Base-by-base conservation (phyloP, 1,140 invertebrate species). In the Pemphigus obesinymphae region DNA sequence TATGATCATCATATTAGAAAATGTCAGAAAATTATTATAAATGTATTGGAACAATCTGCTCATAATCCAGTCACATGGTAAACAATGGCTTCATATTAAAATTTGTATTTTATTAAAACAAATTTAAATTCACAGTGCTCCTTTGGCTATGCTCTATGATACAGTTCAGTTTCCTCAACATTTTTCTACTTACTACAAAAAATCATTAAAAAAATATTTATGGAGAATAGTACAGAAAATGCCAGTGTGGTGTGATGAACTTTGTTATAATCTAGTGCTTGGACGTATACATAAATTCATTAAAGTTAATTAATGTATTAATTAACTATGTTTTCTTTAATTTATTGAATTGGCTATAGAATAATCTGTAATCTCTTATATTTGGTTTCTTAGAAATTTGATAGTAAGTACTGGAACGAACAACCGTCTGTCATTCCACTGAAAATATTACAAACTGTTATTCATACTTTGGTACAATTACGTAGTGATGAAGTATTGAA, bases 151-250 rank as follows among this genome's bases (percentile, higher is more conserved):
- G 55, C 72, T 86, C 5, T 83, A 84, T 40, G 82, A 84, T 17
- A 84, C 83, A 7, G 82, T 85, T 37, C 40, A 70, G 15, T 63
- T 5, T 63, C 48, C 83, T 48, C 50, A 81, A 26, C 82, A 81
- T 20, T 68, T 48, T 0, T 70, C 73, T 0, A 26, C 76, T 26
- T 84, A 84, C 80, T 85, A 83, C 78, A 83, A 84, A 70, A 84
- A 86, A 61, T 68, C 85, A 26, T 55, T 84, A 7, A 83, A 84
- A 83, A 85, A 85, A 83, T 86, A 85, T 73, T 73, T 85, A n/a
- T 86, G 85, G 85, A 86, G 85, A 82, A 78, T 85, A 17, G 82
- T 85, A 29, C 84, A 84, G 55, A 68, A 82, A 70, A 82, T 85
- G 20, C 83, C 83, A 29, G 82, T 83, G 17, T 86, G 85, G 85